Percentiles rank a stretch among this genome's conserved stretches.
phyloP scores from a whole-genome alignment of 2,888 invertebrate genomes.

The Conomelus anceps region DNA sequence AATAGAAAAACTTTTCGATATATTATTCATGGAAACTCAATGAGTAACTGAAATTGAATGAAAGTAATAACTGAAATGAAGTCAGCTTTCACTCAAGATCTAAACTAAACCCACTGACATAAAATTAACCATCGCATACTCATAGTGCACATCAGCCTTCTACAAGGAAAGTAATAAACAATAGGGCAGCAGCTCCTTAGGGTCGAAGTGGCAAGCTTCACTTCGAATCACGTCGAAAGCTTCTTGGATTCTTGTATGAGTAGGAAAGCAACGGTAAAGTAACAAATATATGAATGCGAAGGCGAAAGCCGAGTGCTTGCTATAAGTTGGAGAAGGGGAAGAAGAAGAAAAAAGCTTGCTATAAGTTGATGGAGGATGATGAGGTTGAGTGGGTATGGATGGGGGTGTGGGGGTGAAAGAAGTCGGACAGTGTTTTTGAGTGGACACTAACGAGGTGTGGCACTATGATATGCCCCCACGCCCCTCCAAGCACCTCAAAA shows the following conservation, averaged over 20 bases:
- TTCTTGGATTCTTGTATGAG: no score
- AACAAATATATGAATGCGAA: not conserved
- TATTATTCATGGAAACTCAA: no score
- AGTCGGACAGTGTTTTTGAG: not conserved
- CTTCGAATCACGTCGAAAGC: not conserved
- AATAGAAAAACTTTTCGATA: no score
- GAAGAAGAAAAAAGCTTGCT: no score
- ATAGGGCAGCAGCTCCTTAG: not conserved
- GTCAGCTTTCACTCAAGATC: no score
- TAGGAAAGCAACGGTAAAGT: not conserved
- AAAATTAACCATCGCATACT: slow-evolving; percentile 11
- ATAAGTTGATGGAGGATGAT: not conserved
- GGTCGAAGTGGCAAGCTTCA: not conserved
- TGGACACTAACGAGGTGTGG: not conserved
- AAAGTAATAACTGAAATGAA: no score
- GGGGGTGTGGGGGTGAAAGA: not conserved
- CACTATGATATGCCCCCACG: not conserved
- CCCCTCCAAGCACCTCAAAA: not conserved
- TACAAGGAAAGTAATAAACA: not conserved
- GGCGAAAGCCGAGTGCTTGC: not conserved
- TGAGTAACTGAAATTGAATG: no score
- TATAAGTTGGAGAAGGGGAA: not conserved
- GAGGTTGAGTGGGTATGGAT: not conserved
- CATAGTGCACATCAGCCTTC: not conserved
- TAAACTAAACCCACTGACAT: not conserved